Base-by-base conservation (phyloP, 2,888 invertebrate species). In the Phragmatobia fuliginosa region DNA sequence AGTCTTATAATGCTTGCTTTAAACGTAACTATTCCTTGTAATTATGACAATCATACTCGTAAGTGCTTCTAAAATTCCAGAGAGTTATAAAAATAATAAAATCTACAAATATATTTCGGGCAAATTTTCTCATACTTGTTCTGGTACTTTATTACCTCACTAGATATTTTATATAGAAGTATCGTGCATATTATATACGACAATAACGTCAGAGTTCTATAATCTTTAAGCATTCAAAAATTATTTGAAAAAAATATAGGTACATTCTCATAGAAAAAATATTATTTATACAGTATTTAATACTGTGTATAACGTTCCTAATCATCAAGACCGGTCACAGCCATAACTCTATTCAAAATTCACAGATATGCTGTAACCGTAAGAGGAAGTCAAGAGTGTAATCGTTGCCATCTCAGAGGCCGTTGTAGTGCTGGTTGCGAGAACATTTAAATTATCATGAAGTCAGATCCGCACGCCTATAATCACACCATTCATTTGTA, bases 401-500 rank as follows among this genome's bases (percentile, higher is more conserved):
- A 93, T 94, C 93, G 88, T 89, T 86, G 89, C 86, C 88, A 93
- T 93, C 93, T 88, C 86, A 80, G 80, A 80, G 80, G 85, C 85
- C 80, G 85, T 86, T 83, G 87, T 88, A 84, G 87, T 87, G 88
- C 88, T 85, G 83, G 86, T 86, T 90, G 92, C 90, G 92, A 90
- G 92, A 94, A 93, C 93, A 94, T 94, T 94, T 92, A 94, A 94
- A 94, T 93, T 93, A 94, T 94, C 94, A 87, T 89, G 87, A 84
- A 90, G 90, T 89, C 89, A 94, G 93, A 94, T 94, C 94, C 93
- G 89, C 88, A 87, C 89, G 88, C 87, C 91, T 90, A 92, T 93
- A 94, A 94, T 94, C 93, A 93, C 92, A 92, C 92, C 90, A 92
- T 92, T 93, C 93, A 94, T 93, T 94, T 94, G 94, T 94, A 92